Evolutionary conservation across 2,113 vertebrate species (phyloP).

Genomic region (Mungos mungo): DNA sequence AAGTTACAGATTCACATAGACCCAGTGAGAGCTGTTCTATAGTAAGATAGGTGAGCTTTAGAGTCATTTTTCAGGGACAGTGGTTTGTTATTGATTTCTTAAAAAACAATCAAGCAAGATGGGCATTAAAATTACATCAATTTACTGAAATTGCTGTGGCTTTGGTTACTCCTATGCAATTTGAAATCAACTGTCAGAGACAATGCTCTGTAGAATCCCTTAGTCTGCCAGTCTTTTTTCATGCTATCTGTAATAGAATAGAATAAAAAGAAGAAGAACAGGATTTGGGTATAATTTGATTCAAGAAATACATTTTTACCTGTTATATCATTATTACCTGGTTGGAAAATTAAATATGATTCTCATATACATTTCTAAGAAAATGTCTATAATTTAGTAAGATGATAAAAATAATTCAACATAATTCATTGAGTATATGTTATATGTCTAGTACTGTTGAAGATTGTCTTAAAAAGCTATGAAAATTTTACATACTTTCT

Average conservation of each 20-base stretch:
- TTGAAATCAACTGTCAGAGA: background rate
- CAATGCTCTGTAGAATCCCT: background rate
- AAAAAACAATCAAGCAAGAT: conserved; percentile 17
- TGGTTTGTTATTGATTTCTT: conserved; percentile 42
- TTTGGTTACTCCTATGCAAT: background rate
- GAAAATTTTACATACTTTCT: background rate
- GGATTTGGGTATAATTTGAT: background rate
- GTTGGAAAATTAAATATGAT: background rate
- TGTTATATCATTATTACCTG: background rate
- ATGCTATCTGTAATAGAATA: background rate
- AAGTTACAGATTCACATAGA: background rate
- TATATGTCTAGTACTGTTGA: background rate
- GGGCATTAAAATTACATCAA: conserved; percentile 47
- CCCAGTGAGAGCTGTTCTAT: background rate
- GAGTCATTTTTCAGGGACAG: background rate
- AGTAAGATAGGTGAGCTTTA: background rate
- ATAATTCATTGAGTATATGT: background rate
- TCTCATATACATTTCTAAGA: background rate
- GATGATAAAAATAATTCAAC: background rate
- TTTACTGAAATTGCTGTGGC: conserved; percentile 16
- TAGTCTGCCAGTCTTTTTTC: background rate
- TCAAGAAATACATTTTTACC: background rate
- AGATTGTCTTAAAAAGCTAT: background rate
- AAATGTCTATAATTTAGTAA: conserved; percentile 3
- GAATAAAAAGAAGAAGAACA: background rate